These are phyloP conservation scores for Leptinotarsa lineolata DNA, from an alignment of 1,140 invertebrate genomes.

Conservation along the genomic window DNA sequence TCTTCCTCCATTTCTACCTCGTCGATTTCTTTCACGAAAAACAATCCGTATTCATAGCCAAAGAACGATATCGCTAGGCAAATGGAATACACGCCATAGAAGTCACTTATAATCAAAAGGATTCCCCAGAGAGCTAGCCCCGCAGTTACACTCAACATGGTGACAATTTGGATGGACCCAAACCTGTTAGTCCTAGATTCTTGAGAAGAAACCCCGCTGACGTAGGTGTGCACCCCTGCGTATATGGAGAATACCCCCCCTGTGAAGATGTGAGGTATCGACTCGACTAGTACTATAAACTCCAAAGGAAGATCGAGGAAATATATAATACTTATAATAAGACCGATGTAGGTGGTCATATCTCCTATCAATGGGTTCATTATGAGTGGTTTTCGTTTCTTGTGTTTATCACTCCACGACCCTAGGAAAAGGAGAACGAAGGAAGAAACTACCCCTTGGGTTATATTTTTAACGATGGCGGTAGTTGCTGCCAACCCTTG, in stretches of 20 bases:
- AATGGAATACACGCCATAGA: slow-evolving; percentile 63
- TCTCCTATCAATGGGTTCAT: slow-evolving; percentile 62
- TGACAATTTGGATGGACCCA: slow-evolving; percentile 59
- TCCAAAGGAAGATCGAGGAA: slow-evolving; percentile 61
- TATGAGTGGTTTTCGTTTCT: slow-evolving; percentile 64
- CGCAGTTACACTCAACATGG: slow-evolving; percentile 58
- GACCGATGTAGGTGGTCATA: slow-evolving; percentile 45
- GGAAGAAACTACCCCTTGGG: slow-evolving; percentile 63
- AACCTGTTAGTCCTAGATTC: slow-evolving; percentile 64
- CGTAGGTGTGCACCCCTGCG: slow-evolving; percentile 68
- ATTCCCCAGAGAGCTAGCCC: slow-evolving; percentile 62
- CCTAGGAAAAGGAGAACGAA: slow-evolving; percentile 65
- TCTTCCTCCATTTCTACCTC: background rate
- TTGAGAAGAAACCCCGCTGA: slow-evolving; percentile 62
- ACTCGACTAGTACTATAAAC: slow-evolving; percentile 61
- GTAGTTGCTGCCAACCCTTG: slow-evolving; percentile 64
- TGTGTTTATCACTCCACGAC: slow-evolving; percentile 65
- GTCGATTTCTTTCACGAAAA: slow-evolving; percentile 44
- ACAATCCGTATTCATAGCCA: slow-evolving; percentile 46
- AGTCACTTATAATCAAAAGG: slow-evolving; percentile 62
- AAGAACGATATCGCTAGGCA: slow-evolving; percentile 48
- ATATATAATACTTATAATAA: slow-evolving; percentile 48
- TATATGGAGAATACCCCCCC: slow-evolving; percentile 65
- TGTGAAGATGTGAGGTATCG: slow-evolving; percentile 62
- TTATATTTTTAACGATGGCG: slow-evolving; percentile 62